A percentile compares a stretch with the other conserved stretches of the same genome.
Evolutionary conservation across 2,113 vertebrate species (phyloP).

Genomic region (Gobiocypris rarus): DNA sequence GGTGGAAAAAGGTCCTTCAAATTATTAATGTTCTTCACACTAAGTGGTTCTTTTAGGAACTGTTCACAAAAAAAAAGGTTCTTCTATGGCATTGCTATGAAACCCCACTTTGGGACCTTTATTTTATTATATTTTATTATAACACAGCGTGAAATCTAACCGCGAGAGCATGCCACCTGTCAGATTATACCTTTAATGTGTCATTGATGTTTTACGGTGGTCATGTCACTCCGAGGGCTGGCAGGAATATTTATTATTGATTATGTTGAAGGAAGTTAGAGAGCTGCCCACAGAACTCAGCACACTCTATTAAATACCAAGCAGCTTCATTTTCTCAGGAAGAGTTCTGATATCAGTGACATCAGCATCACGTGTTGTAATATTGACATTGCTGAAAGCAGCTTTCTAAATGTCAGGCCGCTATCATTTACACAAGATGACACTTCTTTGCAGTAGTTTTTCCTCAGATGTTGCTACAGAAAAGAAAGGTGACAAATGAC

Average conservation of each 20-base stretch:
- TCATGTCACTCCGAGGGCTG: neutral
- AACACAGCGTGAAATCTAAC: neutral
- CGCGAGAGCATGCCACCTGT: neutral
- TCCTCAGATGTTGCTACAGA: neutral
- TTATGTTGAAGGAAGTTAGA: neutral
- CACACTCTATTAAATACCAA: constrained; percentile 16
- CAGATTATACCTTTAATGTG: neutral
- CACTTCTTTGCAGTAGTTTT: neutral
- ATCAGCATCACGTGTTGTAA: neutral
- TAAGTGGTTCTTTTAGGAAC: neutral
- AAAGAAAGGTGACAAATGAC: neutral
- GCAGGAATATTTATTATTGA: constrained; percentile 30
- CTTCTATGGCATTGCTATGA: neutral
- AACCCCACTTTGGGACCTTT: neutral
- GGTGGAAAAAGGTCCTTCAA: neutral
- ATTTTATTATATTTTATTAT: too few species aligned
- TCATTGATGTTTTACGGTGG: neutral
- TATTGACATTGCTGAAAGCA: constrained; percentile 9
- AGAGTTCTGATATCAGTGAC: neutral
- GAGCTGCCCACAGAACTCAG: neutral
- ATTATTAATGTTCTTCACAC: neutral
- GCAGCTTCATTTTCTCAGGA: constrained; percentile 12
- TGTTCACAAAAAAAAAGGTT: neutral
- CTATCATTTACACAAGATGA: neutral
- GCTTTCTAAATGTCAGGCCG: neutral